Percentiles rank a stretch among this genome's conserved stretches.
Evolutionary conservation across 2,113 vertebrate genomes (phyloP).

Genomic region (Pachyramphus minor): DNA sequence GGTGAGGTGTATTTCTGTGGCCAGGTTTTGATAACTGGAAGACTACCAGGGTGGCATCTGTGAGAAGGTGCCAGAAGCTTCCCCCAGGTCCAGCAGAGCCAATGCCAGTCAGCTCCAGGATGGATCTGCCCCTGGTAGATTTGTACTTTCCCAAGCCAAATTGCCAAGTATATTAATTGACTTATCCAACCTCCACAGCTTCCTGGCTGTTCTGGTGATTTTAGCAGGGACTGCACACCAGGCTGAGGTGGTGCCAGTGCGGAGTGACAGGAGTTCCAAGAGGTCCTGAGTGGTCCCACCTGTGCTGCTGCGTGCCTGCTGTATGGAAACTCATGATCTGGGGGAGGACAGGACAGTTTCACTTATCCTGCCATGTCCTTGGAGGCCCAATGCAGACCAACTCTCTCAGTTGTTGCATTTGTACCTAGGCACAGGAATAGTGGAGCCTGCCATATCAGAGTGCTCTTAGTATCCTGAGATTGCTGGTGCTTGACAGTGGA

Average conservation of each 20-base stretch:
- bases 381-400: neutral
- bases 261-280: neutral
- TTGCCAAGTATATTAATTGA: neutral
- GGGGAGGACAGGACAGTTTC: neutral
- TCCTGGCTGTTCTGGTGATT: neutral
- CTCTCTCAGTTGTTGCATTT: neutral
- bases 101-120: neutral
- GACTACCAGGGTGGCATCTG: neutral
- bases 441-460: neutral
- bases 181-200: neutral
- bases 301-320: rapidly evolving
- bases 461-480: neutral
- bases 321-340: neutral
- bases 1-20: neutral
- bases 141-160: neutral
- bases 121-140: neutral
- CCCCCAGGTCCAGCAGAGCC: neutral
- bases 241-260: neutral
- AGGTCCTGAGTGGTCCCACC: neutral
- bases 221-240: neutral
- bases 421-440: neutral
- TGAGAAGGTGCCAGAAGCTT: neutral
- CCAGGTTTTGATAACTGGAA: neutral
- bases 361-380: neutral
- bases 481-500: neutral